Base-by-base conservation (phyloP, 2,888 invertebrate genomes). In the Andricus curvator region DNA sequence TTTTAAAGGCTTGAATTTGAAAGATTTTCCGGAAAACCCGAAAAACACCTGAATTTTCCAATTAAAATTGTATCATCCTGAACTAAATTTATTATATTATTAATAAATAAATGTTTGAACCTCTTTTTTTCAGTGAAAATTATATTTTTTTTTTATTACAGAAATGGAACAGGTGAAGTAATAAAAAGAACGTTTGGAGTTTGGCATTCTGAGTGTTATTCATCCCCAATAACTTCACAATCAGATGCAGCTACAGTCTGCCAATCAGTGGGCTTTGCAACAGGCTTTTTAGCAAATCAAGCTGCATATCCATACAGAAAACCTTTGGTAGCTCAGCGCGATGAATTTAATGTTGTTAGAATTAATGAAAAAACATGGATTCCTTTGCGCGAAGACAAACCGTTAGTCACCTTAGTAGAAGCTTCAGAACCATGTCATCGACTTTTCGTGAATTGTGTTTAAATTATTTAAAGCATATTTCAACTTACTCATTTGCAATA, bases 161-260 rank as follows among this genome's bases (percentile, higher is more conserved):
- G 95, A 77, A 89, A 92, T 17, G 94, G 95, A n/a, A 94, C 93
- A 20, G 96, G 96, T 0, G 96, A 96, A 93, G 94, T 97, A 0
- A 93, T 96, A 77, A 93, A 94, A 8, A 94, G 95, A 68, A 94
- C 95, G 0, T 95, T 95, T 83, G 97, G 97, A 20, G 93, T 96
- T 13, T 96, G 96, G 96, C 95, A 96, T 85, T 94, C 96, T 0
- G 96, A 96, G 88, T 97, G 97, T 88, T 96, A 95, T 85, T 91
- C 94, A 0, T 78, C 77, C 6, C 85, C 88, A 3, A 17, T 88
- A 1, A 60, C 79, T 8, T 79, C 87, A 11, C 65, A 84, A 8
- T 66, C 84, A 0, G 93, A 95, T 78, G 90, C 95, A 4, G 94
- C 95, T 86, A 92, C 93, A 20, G 94, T 96, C 83, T 97, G 97